Base-by-base conservation (phyloP, 2,888 invertebrate genomes). In the Thereva unica region DNA sequence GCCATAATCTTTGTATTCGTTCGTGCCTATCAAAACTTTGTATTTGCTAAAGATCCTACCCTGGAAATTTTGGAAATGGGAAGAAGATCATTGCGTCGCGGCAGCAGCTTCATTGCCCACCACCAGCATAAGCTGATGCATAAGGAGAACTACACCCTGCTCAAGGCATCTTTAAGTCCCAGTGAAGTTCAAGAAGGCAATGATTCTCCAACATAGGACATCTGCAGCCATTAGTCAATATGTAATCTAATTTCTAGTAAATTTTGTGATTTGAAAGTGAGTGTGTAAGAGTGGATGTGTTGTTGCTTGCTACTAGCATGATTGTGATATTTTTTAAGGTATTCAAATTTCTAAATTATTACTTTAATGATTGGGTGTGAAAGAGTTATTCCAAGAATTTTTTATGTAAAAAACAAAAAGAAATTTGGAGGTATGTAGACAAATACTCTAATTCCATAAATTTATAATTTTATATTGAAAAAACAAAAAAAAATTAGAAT, bases 11-110 rank as follows among this genome's bases (percentile, higher is more conserved):
- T 85, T 4, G 85, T 90, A 44, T 87, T 92, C 75, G 83, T 91
- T 9, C 87, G 86, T 75, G 87, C 89, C 0, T 92, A 93, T 82
- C 91, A 89, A 75, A 89, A 85, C 73, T 83, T 89, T 52, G 86
- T 91, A 0, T 87, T 91, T 68, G 85, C 88, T 5, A 84, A 86
- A 40, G 87, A 88, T 73, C 80, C 81, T 54, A 86, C 88, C 0
- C 82, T 88, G 42, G 90, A 92, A 77, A 89, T 91, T 37, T 85
- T 92, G 7, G 92, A 93, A 75, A 83, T 91, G 68, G 91, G 93
- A 0, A 85, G 88, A 73, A 86, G 87, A 59, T 90, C 89, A 0
- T 78, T 92, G 10, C 80, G 90, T 56, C 82, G 90, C 10, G 87
- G 90, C 10, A 81, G 81, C 72, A 81, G 78, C 68, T 80, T 80